Evolutionary conservation across 2,888 invertebrate species (phyloP).

Genomic region (Leptopterna dolabrata): DNA sequence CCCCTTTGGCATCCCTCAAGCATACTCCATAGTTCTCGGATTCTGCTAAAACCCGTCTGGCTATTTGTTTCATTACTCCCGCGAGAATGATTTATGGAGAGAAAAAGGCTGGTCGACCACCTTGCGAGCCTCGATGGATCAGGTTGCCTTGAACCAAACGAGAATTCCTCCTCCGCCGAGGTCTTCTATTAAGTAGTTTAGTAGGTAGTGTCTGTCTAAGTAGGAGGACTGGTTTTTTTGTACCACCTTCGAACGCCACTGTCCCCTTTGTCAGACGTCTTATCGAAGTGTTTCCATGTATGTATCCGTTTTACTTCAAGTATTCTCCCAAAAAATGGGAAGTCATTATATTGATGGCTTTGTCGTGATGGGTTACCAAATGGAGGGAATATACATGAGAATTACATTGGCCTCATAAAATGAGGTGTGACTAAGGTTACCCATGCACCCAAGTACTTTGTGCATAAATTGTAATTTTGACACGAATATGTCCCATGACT

Average conservation of each 20-base stretch:
- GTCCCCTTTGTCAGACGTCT: neutral
- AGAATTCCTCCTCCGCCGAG: neutral
- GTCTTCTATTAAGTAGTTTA: conserved; percentile 40
- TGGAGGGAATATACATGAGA: too few relatives aligned
- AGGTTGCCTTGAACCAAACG: neutral
- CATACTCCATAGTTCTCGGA: neutral
- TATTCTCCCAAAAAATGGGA: too few relatives aligned
- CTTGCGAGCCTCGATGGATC: conserved; percentile 3
- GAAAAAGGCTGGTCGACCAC: conserved; percentile 7
- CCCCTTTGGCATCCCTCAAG: neutral
- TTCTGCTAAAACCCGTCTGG: neutral
- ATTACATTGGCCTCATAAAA: too few relatives aligned
- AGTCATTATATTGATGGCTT: too few relatives aligned
- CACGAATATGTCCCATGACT: too few relatives aligned
- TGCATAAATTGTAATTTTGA: too few relatives aligned
- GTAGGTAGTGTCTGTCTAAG: conserved; percentile 35
- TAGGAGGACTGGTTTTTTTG: conserved; percentile 33
- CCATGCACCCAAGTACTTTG: too few relatives aligned
- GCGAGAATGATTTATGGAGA: neutral
- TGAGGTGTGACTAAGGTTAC: too few relatives aligned
- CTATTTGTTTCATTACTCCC: conserved; percentile 7
- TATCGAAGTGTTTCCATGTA: neutral
- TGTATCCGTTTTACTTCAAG: too few relatives aligned
- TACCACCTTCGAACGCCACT: neutral
- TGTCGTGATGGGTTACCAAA: too few relatives aligned